These are phyloP conservation scores for Meloe dianella DNA, from an alignment of 2,888 invertebrate species.

Conservation along the genomic window DNA sequence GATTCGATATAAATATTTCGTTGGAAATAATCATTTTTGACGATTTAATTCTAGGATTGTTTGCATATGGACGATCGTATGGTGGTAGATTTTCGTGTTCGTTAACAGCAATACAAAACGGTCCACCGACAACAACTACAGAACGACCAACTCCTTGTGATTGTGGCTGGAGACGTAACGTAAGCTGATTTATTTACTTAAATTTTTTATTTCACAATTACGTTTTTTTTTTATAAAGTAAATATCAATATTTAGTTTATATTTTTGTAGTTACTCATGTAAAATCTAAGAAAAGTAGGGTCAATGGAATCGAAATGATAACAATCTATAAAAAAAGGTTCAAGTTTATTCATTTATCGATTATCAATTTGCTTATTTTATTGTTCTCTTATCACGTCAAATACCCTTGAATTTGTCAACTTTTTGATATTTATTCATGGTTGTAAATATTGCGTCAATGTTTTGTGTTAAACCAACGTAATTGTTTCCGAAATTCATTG, in stretches of 20 bases:
- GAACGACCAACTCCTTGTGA: neutral
- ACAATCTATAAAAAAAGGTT: too few species aligned
- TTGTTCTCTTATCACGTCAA: too few species aligned
- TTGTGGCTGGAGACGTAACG: conserved; percentile 12
- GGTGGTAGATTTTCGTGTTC: conserved; percentile 16
- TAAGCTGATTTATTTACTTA: conserved; percentile 1
- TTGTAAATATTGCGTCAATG: too few species aligned
- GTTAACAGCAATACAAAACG: conserved; percentile 10
- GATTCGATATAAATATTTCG: neutral
- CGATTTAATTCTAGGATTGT: conserved; percentile 11
- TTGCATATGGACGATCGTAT: neutral
- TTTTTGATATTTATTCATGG: too few species aligned
- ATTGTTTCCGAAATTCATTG: too few species aligned
- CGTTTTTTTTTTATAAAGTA: too few species aligned
- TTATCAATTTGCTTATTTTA: too few species aligned
- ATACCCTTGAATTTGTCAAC: too few species aligned
- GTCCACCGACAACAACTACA: neutral
- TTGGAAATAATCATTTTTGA: neutral
- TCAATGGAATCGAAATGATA: neutral
- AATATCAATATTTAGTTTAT: too few species aligned
- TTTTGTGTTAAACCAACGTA: too few species aligned
- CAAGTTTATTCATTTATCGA: too few species aligned
- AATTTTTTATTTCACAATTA: neutral
- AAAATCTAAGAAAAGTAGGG: neutral
- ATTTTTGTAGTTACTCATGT: too few species aligned